These are phyloP conservation scores for Luidia sarsii DNA, from an alignment of 53 echinoderm and acorn worm species.

Conservation along the genomic window DNA sequence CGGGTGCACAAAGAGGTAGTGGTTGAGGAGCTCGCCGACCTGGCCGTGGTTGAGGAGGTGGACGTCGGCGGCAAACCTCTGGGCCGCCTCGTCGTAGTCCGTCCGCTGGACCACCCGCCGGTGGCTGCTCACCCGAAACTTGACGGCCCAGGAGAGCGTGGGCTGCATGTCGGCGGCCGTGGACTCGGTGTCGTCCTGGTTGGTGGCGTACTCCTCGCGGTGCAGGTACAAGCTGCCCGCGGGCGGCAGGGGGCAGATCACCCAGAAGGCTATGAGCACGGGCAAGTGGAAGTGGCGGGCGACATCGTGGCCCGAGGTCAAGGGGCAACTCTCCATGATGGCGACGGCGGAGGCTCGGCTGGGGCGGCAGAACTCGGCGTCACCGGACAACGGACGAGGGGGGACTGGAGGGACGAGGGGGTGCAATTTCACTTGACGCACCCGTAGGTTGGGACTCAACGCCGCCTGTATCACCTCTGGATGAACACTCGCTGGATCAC, in stretches of 20 bases:
- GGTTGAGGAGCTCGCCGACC: slow-evolving; percentile 84
- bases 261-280: slow-evolving; percentile 41
- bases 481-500: too few species aligned
- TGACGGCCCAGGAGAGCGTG: slow-evolving; percentile 93
- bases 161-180: slow-evolving; percentile 59
- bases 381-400: too few species aligned
- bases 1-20: slow-evolving; percentile 83
- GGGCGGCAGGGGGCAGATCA: slow-evolving; percentile 32
- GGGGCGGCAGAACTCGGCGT: too few species aligned
- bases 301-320: slow-evolving; percentile 33
- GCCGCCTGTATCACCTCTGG: too few species aligned
- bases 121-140: slow-evolving; percentile 63
- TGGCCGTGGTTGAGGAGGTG: slow-evolving; percentile 81
- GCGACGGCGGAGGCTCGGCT: neutral
- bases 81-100: slow-evolving; percentile 68
- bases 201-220: slow-evolving; percentile 24
- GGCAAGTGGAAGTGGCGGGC: slow-evolving; percentile 26
- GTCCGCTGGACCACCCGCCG: slow-evolving; percentile 75
- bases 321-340: slow-evolving; percentile 33
- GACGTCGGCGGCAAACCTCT: slow-evolving; percentile 67
- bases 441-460: too few species aligned
- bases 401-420: too few species aligned
- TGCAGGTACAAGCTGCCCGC: slow-evolving; percentile 14
- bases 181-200: slow-evolving; percentile 8
- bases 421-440: too few species aligned